Conservation (phyloP, 2,888 invertebrate genomes). For the Agapetus fuscipes region DNA sequence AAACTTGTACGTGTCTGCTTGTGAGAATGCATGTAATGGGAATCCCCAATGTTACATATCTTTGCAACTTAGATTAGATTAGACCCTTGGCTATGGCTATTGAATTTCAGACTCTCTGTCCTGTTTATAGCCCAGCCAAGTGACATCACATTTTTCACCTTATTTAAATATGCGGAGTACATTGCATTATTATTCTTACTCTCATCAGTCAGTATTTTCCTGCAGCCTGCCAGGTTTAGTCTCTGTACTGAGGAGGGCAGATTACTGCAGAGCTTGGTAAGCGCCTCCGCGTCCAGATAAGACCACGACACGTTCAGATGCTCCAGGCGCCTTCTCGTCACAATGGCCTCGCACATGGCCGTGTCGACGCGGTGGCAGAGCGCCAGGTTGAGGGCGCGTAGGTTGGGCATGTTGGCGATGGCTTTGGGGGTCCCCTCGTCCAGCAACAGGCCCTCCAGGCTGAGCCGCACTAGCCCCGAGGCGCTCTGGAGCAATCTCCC, state of each 20-base stretch:
- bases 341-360: neutral
- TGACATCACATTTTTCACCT: too few species aligned
- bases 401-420: slow-evolving; percentile 4
- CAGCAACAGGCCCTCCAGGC: slow-evolving; percentile 68
- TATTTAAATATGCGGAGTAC: too few species aligned
- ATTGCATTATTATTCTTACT: slow-evolving; percentile 48
- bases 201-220: slow-evolving; percentile 62
- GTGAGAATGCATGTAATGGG: too few species aligned
- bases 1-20: too few species aligned
- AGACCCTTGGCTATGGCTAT: too few species aligned
- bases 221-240: slow-evolving; percentile 75
- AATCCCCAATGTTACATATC: too few species aligned
- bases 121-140: too few species aligned
- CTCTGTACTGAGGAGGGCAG: slow-evolving; percentile 57
- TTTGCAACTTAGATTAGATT: too few species aligned
- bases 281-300: slow-evolving; percentile 46
- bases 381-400: slow-evolving; percentile 15
- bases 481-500: slow-evolving; percentile 54
- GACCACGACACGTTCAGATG: slow-evolving; percentile 83
- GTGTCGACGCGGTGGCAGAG: slow-evolving; percentile 6
- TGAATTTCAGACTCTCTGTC: too few species aligned
- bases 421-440: slow-evolving; percentile 41
- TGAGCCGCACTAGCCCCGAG: slow-evolving; percentile 65
- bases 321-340: slow-evolving; percentile 29
- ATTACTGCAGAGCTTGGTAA: slow-evolving; percentile 43